Conservation (phyloP, 2,888 invertebrate species). For the Bimastos eiseni region DNA sequence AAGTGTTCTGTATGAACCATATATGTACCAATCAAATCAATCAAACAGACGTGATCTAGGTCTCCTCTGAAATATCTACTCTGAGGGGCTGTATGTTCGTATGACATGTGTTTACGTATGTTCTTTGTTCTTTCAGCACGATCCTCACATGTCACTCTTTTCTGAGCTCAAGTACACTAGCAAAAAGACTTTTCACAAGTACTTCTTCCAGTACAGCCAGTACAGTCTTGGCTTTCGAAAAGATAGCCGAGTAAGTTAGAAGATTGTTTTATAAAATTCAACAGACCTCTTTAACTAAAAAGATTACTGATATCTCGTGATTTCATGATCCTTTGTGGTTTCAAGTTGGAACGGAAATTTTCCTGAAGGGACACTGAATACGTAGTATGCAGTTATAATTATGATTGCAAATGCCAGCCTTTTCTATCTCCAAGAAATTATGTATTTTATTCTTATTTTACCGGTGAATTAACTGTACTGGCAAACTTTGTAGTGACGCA, state of each 20-base stretch:
- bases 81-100: background rate
- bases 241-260: slow-evolving; percentile 68
- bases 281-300: background rate
- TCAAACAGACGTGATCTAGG: too few relatives aligned
- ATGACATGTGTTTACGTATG: background rate
- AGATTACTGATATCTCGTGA: background rate
- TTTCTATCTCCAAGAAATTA: background rate
- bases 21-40: too few relatives aligned
- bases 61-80: too few relatives aligned
- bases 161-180: slow-evolving; percentile 74
- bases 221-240: slow-evolving; percentile 77
- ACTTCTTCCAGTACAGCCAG: slow-evolving; percentile 80
- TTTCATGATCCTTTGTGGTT: background rate
- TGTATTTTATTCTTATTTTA: background rate
- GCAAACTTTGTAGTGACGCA: background rate
- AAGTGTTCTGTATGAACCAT: too few relatives aligned
- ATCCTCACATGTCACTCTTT: slow-evolving; percentile 71
- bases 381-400: background rate
- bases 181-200: slow-evolving; percentile 73
- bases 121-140: slow-evolving; percentile 62
- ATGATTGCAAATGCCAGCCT: background rate
- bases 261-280: background rate
- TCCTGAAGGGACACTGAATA: background rate
- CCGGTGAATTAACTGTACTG: background rate
- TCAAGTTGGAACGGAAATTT: background rate